Evolutionary conservation across 2,113 vertebrate species (phyloP).

Genomic region (Otus sunia): DNA sequence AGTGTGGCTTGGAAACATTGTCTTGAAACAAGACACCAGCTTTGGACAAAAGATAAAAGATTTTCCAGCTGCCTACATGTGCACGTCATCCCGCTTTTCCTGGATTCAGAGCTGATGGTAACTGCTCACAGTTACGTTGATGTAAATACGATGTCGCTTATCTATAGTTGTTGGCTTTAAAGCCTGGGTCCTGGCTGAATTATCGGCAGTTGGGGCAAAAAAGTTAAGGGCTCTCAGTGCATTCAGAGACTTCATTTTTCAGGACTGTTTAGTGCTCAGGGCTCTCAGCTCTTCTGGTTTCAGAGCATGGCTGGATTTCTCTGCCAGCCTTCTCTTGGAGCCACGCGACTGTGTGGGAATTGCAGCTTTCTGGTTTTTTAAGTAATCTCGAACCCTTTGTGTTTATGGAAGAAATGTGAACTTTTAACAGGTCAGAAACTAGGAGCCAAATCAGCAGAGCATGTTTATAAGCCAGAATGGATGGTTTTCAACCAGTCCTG

Average conservation of each 20-base stretch:
- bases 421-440: not conserved
- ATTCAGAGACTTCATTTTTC: not conserved
- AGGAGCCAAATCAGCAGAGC: not conserved
- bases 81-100: not conserved
- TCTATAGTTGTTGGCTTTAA: not conserved
- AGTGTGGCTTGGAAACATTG: not conserved
- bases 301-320: not conserved
- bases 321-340: not conserved
- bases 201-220: rapidly evolving
- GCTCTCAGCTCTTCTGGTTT: rapidly evolving
- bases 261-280: not conserved
- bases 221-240: not conserved
- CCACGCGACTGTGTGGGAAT: not conserved
- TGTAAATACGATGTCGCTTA: not conserved
- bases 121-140: not conserved
- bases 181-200: not conserved
- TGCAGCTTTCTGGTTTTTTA: not conserved
- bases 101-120: not conserved
- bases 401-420: not conserved
- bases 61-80: not conserved
- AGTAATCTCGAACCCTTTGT: not conserved
- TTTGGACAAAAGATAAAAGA: not conserved
- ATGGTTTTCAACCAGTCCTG: not conserved
- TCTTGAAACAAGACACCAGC: not conserved
- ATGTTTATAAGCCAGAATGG: not conserved